Evolutionary conservation across 2,888 invertebrate species (phyloP).

Genomic region (Saturnia pavonia): DNA sequence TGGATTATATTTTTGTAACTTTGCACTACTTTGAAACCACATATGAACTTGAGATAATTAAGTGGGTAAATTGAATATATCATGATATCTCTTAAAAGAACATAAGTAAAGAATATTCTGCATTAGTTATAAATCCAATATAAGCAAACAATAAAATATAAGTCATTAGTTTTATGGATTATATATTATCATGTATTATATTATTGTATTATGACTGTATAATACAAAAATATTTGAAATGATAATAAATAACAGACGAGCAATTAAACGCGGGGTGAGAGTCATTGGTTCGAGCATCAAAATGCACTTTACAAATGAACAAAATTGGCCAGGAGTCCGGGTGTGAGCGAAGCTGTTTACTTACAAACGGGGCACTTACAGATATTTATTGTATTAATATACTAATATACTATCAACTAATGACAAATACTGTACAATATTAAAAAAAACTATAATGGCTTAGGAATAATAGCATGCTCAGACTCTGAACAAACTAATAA

Average conservation of each 20-base stretch:
- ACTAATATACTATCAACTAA: background rate
- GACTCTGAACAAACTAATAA: no score
- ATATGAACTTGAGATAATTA: no score
- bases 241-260: conserved; percentile 72
- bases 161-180: background rate
- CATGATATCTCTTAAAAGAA: no score
- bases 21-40: no score
- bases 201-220: conserved; percentile 51
- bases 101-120: no score
- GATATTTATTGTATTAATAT: conserved; percentile 35
- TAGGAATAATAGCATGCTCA: no score
- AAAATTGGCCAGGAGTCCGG: conserved; percentile 49
- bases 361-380: conserved; percentile 39
- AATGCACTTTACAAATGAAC: conserved; percentile 82
- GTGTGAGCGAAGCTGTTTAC: conserved; percentile 29
- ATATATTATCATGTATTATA: no score
- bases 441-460: no score
- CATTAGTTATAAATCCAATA: no score
- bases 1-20: no score
- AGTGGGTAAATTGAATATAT: no score
- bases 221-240: conserved; percentile 66
- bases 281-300: conserved; percentile 74
- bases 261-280: conserved; percentile 74
- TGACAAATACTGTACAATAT: no score
- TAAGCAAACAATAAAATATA: background rate